Evolutionary conservation across 2,113 vertebrate species (phyloP).

Genomic region (Dicrurus megarhynchus): DNA sequence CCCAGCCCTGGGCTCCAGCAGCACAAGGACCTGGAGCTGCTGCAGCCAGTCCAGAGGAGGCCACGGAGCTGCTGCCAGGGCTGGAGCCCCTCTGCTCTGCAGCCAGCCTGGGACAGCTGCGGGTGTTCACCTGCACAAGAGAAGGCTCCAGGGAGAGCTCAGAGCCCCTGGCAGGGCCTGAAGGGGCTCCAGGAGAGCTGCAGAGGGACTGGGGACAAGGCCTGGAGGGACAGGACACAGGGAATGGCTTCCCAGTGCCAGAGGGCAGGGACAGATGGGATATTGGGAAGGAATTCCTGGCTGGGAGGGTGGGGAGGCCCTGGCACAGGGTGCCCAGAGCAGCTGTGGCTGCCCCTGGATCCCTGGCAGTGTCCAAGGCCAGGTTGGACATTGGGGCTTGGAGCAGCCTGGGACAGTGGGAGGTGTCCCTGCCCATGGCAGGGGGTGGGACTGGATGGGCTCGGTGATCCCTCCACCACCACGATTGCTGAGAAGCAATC

Average conservation of each 20-base stretch:
- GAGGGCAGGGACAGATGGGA: background rate
- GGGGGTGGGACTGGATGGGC: fast-evolving
- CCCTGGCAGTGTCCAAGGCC: background rate
- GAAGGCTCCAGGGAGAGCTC: background rate
- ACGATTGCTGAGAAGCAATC: background rate
- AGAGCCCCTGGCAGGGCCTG: background rate
- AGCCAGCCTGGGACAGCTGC: background rate
- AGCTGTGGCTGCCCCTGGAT: background rate
- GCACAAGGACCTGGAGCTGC: background rate
- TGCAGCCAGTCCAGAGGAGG: background rate
- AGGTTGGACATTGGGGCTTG: fast-evolving
- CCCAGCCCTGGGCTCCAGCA: background rate
- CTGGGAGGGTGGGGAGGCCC: background rate
- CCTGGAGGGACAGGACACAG: background rate
- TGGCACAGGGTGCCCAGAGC: background rate
- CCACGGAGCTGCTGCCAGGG: background rate
- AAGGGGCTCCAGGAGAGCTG: background rate
- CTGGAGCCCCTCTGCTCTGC: background rate
- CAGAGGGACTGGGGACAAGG: background rate
- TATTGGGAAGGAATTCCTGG: background rate
- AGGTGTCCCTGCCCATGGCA: background rate
- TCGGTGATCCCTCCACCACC: background rate
- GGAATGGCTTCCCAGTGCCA: background rate
- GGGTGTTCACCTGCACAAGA: background rate
- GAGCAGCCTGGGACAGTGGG: fast-evolving